phyloP scores from a whole-genome alignment of 2,888 invertebrate genomes.

The Chrysina gloriosa region DNA sequence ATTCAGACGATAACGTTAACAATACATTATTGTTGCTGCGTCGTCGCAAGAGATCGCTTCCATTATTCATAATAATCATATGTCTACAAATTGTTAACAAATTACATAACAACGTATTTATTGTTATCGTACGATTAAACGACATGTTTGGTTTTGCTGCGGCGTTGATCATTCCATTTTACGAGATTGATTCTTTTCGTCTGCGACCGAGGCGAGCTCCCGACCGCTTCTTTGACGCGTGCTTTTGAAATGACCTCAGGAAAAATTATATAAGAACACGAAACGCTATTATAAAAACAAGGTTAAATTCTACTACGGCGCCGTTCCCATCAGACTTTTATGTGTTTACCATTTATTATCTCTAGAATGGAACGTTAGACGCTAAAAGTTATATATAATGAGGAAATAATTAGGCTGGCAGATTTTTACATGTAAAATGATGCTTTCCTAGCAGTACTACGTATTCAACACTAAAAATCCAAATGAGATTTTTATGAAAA shows the following conservation, averaged over 20 bases:
- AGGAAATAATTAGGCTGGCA: too few species aligned
- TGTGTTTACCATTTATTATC: constrained; percentile 7
- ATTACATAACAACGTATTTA: constrained; percentile 12
- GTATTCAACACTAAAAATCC: too few species aligned
- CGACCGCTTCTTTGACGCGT: too few species aligned
- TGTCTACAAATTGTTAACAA: constrained; percentile 7
- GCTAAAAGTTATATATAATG: too few species aligned
- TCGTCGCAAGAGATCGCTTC: not conserved
- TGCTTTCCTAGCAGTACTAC: too few species aligned
- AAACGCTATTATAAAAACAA: constrained; percentile 18
- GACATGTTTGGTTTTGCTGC: not conserved
- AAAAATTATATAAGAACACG: constrained; percentile 8
- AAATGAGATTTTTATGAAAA: too few species aligned
- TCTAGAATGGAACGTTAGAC: too few species aligned
- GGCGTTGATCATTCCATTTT: too few species aligned
- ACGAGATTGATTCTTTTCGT: too few species aligned
- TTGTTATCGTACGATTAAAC: not conserved
- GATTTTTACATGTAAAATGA: too few species aligned
- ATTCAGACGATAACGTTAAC: constrained; percentile 7
- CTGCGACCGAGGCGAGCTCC: too few species aligned
- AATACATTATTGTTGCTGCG: constrained; percentile 2
- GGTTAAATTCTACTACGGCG: constrained; percentile 15
- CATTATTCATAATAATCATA: constrained; percentile 1
- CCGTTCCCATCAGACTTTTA: constrained; percentile 10
- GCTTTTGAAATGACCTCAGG: not conserved